Percentiles rank a stretch among this genome's conserved stretches.
These are phyloP conservation scores for Cryptocephalus primarius DNA, from an alignment of 2,888 invertebrate species.

Conservation along the genomic window DNA sequence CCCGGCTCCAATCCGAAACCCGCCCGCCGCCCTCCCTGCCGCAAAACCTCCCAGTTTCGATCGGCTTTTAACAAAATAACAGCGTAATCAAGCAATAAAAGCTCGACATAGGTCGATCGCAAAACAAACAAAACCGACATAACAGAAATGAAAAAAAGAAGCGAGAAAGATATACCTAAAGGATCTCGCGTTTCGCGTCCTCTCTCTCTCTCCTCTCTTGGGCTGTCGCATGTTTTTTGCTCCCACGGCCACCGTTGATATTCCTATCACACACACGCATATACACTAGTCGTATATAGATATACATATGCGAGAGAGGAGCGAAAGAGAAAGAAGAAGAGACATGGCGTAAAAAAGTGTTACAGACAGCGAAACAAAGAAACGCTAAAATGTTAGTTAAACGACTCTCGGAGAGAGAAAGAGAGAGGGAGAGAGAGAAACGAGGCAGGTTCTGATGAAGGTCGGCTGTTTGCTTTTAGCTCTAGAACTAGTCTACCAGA, in stretches of 20 bases:
- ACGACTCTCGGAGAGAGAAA: slow-evolving; percentile 9
- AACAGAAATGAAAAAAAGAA: slow-evolving; percentile 9
- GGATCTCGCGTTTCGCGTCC: slow-evolving; percentile 12
- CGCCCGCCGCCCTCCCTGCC: slow-evolving; percentile 8
- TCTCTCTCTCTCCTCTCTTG: no score
- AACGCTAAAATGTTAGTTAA: slow-evolving; percentile 21
- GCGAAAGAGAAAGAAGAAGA: slow-evolving; percentile 9
- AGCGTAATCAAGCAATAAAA: slow-evolving; percentile 22
- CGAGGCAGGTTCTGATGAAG: slow-evolving; percentile 20
- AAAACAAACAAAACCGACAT: slow-evolving; percentile 10
- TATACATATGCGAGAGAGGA: no score
- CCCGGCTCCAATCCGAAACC: slow-evolving; percentile 1
- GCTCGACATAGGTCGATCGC: slow-evolving; percentile 16
- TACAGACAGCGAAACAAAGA: slow-evolving; percentile 27
- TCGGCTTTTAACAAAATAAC: slow-evolving; percentile 17
- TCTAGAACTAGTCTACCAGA: slow-evolving; percentile 8
- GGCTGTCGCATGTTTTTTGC: slow-evolving; percentile 14
- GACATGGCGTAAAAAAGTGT: slow-evolving; percentile 23
- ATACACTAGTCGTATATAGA: not conserved
- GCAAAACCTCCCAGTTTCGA: no score
- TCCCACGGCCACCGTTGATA: slow-evolving; percentile 15
- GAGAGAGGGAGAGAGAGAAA: not conserved
- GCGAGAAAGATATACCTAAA: slow-evolving; percentile 2
- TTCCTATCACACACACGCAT: slow-evolving; percentile 19
- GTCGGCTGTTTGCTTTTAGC: slow-evolving; percentile 6